Evolutionary conservation across 53 echinoderm and acorn worm species (phyloP).

Genomic region (Paracentrotus lividus): DNA sequence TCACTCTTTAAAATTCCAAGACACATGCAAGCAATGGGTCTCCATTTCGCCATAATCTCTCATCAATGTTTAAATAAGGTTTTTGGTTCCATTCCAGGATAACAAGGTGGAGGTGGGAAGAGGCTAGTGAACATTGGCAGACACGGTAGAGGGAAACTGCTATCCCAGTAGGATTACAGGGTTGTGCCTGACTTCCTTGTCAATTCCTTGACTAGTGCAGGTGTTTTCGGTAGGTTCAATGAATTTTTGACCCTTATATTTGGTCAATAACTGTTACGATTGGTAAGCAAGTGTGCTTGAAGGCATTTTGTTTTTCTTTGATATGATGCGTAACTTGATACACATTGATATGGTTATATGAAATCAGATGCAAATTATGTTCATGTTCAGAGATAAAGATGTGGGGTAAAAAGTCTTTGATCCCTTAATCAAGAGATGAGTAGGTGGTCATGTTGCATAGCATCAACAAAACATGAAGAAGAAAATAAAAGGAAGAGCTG

Average conservation of each 20-base stretch:
- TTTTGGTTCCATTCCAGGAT: slow-evolving; percentile 33
- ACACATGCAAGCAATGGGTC: slow-evolving; percentile 29
- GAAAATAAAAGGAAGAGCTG: not conserved
- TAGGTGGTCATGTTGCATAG: not conserved
- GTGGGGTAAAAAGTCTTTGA: not conserved
- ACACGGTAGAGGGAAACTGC: slow-evolving; percentile 39
- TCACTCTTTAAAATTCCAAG: slow-evolving; percentile 44
- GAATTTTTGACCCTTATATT: slow-evolving; percentile 15
- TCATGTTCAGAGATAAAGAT: not conserved
- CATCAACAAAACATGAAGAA: not conserved
- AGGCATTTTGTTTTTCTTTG: not conserved
- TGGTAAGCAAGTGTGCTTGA: not conserved
- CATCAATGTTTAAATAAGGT: slow-evolving; percentile 63
- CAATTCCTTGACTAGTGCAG: not conserved
- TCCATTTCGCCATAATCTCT: slow-evolving; percentile 44
- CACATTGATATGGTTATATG: slow-evolving; percentile 2
- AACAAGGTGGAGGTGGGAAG: not conserved
- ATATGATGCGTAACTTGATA: not conserved
- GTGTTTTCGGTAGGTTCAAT: not conserved
- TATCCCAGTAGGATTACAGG: too few species aligned
- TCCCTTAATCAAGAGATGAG: not conserved
- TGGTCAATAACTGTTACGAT: slow-evolving; percentile 15
- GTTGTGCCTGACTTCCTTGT: not conserved
- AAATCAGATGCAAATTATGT: not conserved
- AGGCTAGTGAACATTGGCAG: not conserved